phyloP scores from a whole-genome alignment of 2,113 vertebrate genomes.

The Misgurnus mizolepis region DNA sequence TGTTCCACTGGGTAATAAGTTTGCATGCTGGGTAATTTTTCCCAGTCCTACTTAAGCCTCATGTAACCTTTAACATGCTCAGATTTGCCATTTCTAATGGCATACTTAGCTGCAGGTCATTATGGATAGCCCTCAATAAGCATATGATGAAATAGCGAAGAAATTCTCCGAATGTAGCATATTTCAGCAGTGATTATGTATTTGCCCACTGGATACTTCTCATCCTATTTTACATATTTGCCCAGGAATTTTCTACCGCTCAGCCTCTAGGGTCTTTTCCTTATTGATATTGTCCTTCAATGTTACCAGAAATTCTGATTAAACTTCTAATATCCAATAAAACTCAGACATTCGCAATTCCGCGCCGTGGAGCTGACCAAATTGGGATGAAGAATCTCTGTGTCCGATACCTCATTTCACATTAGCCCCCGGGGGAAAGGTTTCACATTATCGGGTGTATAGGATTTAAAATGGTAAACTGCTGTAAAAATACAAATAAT shows the following conservation, averaged over 20 bases:
- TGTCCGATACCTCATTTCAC: slow-evolving; percentile 59
- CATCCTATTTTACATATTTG: slow-evolving; percentile 49
- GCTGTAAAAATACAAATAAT: slow-evolving; percentile 59
- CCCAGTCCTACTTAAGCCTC: slow-evolving; percentile 16
- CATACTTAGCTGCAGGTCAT: slow-evolving; percentile 38
- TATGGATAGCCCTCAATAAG: slow-evolving; percentile 39
- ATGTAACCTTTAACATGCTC: slow-evolving; percentile 22
- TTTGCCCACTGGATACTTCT: slow-evolving; percentile 41
- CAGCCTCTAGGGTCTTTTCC: slow-evolving; percentile 26
- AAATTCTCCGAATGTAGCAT: slow-evolving; percentile 34
- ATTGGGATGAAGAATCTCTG: slow-evolving; percentile 37
- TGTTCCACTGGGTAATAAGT: not conserved
- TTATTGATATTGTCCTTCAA: slow-evolving; percentile 50
- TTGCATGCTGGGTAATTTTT: not conserved
- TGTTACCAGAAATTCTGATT: slow-evolving; percentile 45
- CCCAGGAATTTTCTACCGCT: slow-evolving; percentile 19
- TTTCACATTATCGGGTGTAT: slow-evolving; percentile 60
- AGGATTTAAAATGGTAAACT: slow-evolving; percentile 65
- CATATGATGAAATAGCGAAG: slow-evolving; percentile 46
- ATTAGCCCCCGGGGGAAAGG: slow-evolving; percentile 62
- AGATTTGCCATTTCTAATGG: slow-evolving; percentile 40
- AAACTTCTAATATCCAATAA: slow-evolving; percentile 49
- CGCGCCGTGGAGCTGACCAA: slow-evolving; percentile 30
- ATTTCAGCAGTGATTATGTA: slow-evolving; percentile 46
- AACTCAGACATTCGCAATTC: slow-evolving; percentile 29